Base-by-base conservation (phyloP, 2,113 vertebrate species). In the Misgurnus anguillicaudatus region DNA sequence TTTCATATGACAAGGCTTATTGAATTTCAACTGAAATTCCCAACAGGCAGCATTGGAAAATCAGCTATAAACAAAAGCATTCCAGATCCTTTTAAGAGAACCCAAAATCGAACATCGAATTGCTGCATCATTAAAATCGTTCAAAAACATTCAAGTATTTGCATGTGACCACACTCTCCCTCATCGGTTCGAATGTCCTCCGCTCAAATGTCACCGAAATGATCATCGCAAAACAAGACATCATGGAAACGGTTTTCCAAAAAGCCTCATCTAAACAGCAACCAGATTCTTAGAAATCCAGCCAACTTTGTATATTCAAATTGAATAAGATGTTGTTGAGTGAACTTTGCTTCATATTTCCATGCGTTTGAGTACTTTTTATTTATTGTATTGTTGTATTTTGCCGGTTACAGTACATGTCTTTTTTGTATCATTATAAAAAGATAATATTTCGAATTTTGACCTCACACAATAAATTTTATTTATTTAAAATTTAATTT, bases 241-340 rank as follows among this genome's bases (percentile, higher is more conserved):
- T 42, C 70, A 73, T 75, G 57, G 57, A 61, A 74, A 61, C 13
- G 41, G 38, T 75, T 75, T 62, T 75, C 58, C 72, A 62, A 75
- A n/a, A 58, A 31, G 19, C 70, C 70, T 73, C 38, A 58, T 73
- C 70, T 58, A 73, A 73, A 73, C 70, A 57, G 38, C 70, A 62
- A 75, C 57, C 72, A 75, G 72, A 75, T 75, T 75, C 16, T 36
- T 36, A 75, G 24, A 62, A 75, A 45, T 17, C 53, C 14, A 13
- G 53, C 70, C 70, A 73, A 19, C 70, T 73, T 73, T 2, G 55
- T 73, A n/a, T 4, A 42, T 58, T 73, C 11, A 42, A 60, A 60
- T 42, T 58, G 53, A 58, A 73, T 42, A 72, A 24, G 36, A 60
- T 24, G 61, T 47, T 51, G 42, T 48, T 36, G 21, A 73, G 51